These are phyloP conservation scores for Junonia oenone DNA, from an alignment of 2,888 invertebrate species.

Conservation along the genomic window DNA sequence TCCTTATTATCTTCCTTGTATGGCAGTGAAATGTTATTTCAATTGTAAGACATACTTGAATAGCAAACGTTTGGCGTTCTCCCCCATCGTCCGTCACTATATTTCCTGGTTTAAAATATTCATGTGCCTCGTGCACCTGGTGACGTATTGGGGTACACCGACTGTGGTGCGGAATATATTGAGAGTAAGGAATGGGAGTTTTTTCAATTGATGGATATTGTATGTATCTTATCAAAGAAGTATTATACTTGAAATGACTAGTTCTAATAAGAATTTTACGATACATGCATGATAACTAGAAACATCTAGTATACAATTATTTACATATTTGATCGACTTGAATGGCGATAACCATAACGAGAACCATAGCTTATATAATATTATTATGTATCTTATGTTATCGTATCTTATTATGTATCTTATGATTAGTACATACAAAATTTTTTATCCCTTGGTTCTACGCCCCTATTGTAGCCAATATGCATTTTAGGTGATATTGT, in stretches of 20 bases:
- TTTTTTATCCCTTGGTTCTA: no score
- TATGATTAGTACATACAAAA: no score
- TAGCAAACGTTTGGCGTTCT: conserved; percentile 3
- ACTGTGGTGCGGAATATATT: conserved; percentile 5
- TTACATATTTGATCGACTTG: no score
- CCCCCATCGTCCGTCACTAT: conserved; percentile 7
- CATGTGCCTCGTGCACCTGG: conserved; percentile 9
- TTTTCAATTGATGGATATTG: not conserved
- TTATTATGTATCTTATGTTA: no score
- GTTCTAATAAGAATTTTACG: no score
- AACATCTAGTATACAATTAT: no score
- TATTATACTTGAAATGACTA: no score
- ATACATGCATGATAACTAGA: no score
- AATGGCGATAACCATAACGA: no score
- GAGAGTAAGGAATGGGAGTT: not conserved
- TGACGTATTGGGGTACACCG: conserved; percentile 13
- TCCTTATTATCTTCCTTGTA: not conserved
- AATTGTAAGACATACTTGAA: conserved; percentile 4
- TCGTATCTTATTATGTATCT: no score
- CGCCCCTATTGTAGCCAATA: no score
- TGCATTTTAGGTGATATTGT: not conserved
- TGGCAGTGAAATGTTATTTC: not conserved
- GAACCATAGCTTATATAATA: no score
- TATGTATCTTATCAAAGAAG: not conserved
- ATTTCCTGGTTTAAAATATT: conserved; percentile 12